These are phyloP conservation scores for Oncorhynchus kisutch DNA, from an alignment of 2,113 vertebrate species.

Conservation along the genomic window DNA sequence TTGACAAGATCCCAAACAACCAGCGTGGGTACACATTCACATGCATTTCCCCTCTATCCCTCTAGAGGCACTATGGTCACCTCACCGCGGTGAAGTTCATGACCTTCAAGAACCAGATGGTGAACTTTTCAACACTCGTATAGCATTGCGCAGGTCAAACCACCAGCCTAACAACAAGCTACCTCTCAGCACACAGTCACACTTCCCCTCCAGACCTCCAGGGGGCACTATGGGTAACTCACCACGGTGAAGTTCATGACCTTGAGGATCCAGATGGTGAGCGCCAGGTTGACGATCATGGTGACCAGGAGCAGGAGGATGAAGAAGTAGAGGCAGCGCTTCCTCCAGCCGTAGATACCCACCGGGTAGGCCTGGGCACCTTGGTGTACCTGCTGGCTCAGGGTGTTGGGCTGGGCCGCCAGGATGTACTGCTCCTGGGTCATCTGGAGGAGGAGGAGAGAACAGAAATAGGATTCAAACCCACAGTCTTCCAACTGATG, in stretches of 20 bases:
- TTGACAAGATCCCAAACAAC: too few species aligned
- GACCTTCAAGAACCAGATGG: too few species aligned
- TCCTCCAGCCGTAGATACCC: constrained; percentile 98
- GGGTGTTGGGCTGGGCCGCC: constrained; percentile 90
- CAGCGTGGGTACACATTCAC: neutral
- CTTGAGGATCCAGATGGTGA: constrained; percentile 98
- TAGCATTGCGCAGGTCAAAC: too few species aligned
- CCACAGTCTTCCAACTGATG: too few species aligned
- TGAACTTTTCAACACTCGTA: too few species aligned
- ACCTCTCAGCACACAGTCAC: neutral
- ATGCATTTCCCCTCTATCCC: neutral
- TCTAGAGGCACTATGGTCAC: neutral
- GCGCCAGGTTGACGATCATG: constrained; percentile 98
- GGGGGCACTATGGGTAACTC: constrained; percentile 63
- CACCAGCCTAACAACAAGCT: too few species aligned
- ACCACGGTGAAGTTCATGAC: constrained; percentile 99
- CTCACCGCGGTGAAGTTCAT: too few species aligned
- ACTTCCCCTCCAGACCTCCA: neutral
- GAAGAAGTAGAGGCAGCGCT: constrained; percentile 99
- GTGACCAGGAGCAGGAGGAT: constrained; percentile 97
- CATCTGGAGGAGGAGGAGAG: constrained; percentile 77
- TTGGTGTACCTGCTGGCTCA: constrained; percentile 77
- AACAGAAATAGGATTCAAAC: neutral
- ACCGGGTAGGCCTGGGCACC: constrained; percentile 87
- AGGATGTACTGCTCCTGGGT: constrained; percentile 98